Conservation (phyloP, 2,888 invertebrate genomes). For the Ornithoptera priamus region DNA sequence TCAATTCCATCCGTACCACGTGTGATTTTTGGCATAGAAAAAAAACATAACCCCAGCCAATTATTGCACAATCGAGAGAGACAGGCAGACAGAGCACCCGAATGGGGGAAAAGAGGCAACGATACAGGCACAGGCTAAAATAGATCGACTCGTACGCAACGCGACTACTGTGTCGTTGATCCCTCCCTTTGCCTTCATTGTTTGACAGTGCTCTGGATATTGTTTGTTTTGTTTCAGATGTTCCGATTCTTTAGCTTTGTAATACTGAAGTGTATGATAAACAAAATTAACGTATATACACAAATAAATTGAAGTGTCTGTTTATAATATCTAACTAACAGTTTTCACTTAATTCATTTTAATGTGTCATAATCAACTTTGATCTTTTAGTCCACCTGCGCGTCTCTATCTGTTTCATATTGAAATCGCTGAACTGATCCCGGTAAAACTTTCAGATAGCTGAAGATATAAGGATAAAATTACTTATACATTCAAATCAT, state of each 20-base stretch:
- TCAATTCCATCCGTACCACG: constrained; percentile 56
- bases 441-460: too few relatives aligned
- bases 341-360: too few relatives aligned
- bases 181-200: constrained; percentile 63
- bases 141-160: constrained; percentile 74
- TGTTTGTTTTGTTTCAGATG: constrained; percentile 44
- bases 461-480: too few relatives aligned
- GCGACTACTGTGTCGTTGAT: constrained; percentile 68
- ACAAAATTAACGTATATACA: not conserved
- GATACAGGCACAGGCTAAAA: constrained; percentile 61
- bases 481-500: too few relatives aligned
- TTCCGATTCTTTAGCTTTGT: not conserved
- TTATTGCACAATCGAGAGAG: constrained; percentile 66
- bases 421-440: too few relatives aligned
- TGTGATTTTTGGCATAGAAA: constrained; percentile 67
- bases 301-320: too few relatives aligned
- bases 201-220: constrained; percentile 50
- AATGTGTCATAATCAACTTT: too few relatives aligned
- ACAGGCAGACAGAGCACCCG: constrained; percentile 39
- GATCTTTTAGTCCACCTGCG: too few relatives aligned
- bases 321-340: too few relatives aligned
- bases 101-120: constrained; percentile 39
- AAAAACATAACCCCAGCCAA: constrained; percentile 68
- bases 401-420: too few relatives aligned
- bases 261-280: not conserved